Percentiles rank a stretch among this genome's conserved stretches.
Evolutionary conservation across 2,888 invertebrate species (phyloP).

Genomic region (Siphlonurus alternatus): DNA sequence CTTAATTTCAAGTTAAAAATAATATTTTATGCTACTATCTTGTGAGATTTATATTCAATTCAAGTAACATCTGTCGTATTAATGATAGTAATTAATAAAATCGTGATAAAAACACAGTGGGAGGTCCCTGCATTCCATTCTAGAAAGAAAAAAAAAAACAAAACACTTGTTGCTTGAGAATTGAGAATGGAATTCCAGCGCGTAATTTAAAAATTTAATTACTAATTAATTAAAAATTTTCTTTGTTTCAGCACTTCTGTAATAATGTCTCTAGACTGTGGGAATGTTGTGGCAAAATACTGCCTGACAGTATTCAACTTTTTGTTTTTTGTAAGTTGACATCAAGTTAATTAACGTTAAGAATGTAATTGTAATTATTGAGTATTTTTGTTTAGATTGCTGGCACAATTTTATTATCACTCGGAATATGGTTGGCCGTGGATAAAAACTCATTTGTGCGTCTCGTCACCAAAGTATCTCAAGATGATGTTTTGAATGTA

Average conservation of each 20-base stretch:
- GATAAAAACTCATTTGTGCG: conserved; percentile 46
- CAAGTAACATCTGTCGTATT: too few relatives aligned
- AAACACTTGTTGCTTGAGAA: background rate
- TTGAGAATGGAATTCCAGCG: too few relatives aligned
- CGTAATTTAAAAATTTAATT: background rate
- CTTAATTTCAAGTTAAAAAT: too few relatives aligned
- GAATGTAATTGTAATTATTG: conserved; percentile 9
- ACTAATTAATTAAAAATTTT: too few relatives aligned
- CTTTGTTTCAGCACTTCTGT: background rate
- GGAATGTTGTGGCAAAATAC: conserved; percentile 49
- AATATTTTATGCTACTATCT: too few relatives aligned
- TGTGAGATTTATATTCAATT: too few relatives aligned
- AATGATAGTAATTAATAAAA: too few relatives aligned
- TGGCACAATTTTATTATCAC: conserved; percentile 42
- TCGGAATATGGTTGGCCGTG: conserved; percentile 50
- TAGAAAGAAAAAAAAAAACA: background rate
- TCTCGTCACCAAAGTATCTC: conserved; percentile 2
- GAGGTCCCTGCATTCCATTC: background rate
- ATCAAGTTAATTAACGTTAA: conserved; percentile 8
- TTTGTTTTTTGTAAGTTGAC: conserved; percentile 48
- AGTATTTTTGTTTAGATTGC: conserved; percentile 33
- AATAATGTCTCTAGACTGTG: conserved; percentile 28
- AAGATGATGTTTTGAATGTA: conserved; percentile 8
- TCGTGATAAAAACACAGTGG: background rate
- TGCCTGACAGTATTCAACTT: conserved; percentile 55